Conservation (phyloP, 2,113 vertebrate species). For the Chaetodon trifascialis region DNA sequence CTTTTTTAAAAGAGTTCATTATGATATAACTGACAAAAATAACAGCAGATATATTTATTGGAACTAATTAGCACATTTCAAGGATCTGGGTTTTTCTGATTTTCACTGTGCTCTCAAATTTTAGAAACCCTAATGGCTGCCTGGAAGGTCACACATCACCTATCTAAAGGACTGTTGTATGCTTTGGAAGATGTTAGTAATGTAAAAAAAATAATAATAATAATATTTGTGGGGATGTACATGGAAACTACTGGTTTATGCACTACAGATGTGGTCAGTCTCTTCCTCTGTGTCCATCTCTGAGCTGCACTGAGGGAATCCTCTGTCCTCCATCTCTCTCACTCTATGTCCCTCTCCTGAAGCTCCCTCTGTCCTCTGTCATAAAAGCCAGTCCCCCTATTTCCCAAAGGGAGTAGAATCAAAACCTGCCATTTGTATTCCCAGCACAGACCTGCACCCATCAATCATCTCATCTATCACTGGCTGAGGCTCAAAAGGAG, state of each 20-base stretch:
- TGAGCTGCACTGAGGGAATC: constrained; percentile 21
- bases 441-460: constrained; percentile 75
- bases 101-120: neutral
- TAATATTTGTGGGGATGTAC: neutral
- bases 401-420: constrained; percentile 74
- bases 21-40: neutral
- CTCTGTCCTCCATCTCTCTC: constrained; percentile 4
- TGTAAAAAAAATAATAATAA: too few species aligned
- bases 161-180: neutral
- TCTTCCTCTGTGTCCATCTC: constrained; percentile 25
- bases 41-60: neutral
- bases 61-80: too few species aligned
- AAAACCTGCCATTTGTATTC: constrained; percentile 78
- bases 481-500: constrained; percentile 64
- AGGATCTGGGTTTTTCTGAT: neutral
- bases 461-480: constrained; percentile 76
- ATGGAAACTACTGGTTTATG: constrained; percentile 1
- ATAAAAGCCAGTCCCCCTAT: constrained; percentile 68
- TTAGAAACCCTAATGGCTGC: neutral
- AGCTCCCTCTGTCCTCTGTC: constrained; percentile 55
- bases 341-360: constrained; percentile 21
- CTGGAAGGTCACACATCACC: neutral
- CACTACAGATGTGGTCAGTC: neutral
- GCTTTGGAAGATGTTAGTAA: neutral
- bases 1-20: neutral